Percentiles rank a stretch among this genome's conserved stretches.
phyloP scores from a whole-genome alignment of 2,113 vertebrate genomes.

The Ellobius talpinus region DNA sequence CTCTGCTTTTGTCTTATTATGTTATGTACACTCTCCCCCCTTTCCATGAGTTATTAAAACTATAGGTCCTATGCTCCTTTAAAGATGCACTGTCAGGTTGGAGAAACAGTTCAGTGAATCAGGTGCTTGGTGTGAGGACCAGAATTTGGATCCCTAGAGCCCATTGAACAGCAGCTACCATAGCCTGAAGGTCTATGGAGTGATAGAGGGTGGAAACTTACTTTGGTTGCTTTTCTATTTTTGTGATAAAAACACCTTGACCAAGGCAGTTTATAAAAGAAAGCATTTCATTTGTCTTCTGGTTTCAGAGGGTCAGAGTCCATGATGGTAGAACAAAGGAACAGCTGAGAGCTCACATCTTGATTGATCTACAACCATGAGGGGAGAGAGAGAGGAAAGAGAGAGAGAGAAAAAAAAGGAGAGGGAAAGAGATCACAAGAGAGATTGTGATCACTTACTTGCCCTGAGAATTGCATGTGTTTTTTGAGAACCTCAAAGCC shows the following conservation, averaged over 20 bases:
- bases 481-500: not conserved
- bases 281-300: not conserved
- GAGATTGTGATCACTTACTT: not conserved
- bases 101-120: not conserved
- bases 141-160: not conserved
- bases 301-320: not conserved
- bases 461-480: not conserved
- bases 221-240: not conserved
- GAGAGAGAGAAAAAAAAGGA: not conserved
- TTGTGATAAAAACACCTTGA: not conserved
- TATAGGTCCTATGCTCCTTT: not conserved
- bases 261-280: not conserved
- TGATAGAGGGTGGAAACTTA: not conserved
- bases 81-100: not conserved
- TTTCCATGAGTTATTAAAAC: constrained; percentile 36
- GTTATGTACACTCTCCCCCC: not conserved
- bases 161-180: not conserved
- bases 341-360: not conserved
- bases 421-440: not conserved
- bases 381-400: accelerated
- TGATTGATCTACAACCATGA: not conserved
- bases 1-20: not conserved
- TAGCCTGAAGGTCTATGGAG: not conserved
- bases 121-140: not conserved
- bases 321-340: not conserved